Conservation (phyloP, 2,888 invertebrate genomes). For the Oscheius sp. region DNA sequence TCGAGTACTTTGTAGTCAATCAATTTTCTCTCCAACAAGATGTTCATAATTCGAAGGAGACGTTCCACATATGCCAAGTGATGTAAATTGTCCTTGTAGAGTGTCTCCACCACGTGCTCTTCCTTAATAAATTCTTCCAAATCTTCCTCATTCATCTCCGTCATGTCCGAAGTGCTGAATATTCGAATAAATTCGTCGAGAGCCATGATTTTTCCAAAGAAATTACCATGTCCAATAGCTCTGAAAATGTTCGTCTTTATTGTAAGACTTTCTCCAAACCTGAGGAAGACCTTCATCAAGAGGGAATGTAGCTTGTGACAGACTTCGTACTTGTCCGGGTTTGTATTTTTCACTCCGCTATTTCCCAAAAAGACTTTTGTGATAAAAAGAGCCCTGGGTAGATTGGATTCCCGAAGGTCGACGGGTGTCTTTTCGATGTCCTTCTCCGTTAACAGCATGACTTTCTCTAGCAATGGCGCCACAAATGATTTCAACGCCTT, state of each 20-base stretch:
- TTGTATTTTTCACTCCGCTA: background rate
- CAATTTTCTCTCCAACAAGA: constrained; percentile 15
- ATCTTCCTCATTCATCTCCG: constrained; percentile 1
- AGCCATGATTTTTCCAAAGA: constrained; percentile 1
- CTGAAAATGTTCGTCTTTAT: no score
- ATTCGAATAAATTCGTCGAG: constrained; percentile 3
- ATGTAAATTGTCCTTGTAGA: constrained; percentile 43
- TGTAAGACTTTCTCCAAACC: background rate
- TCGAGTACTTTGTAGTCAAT: constrained; percentile 13
- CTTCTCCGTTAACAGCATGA: background rate
- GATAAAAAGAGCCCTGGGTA: background rate
- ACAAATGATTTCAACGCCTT: background rate
- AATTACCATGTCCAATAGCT: background rate
- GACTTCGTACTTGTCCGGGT: background rate
- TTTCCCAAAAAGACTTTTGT: no score
- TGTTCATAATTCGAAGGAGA: constrained; percentile 8
- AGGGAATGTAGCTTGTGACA: background rate
- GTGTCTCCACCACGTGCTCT: constrained; percentile 30
- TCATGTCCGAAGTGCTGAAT: background rate
- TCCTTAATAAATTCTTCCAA: constrained; percentile 6
- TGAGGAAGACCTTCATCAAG: background rate
- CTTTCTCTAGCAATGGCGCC: constrained; percentile 4
- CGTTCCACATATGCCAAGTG: constrained; percentile 39
- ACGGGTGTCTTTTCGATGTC: constrained; percentile 3
- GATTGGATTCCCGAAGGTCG: background rate